phyloP scores from a whole-genome alignment of 2,797 vertebrate genomes.

The Chelon auratus region DNA sequence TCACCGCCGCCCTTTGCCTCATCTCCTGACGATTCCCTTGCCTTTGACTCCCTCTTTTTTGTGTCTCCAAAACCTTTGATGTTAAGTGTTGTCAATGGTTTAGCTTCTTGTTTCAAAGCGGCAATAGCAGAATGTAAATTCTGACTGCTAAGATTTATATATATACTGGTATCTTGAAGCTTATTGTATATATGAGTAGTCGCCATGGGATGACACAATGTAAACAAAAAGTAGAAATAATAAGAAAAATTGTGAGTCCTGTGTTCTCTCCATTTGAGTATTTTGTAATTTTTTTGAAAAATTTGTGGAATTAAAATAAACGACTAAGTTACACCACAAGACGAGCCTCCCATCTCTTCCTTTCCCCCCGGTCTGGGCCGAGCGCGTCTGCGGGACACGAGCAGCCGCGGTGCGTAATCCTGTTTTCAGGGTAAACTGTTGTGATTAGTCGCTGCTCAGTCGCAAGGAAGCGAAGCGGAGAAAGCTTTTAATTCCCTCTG shows the following conservation, averaged over 20 bases:
- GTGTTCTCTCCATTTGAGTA: conserved; percentile 99
- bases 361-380: background rate
- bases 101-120: conserved; percentile 95
- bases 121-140: conserved; percentile 96
- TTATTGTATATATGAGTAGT: conserved; percentile 99
- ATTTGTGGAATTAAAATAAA: conserved; percentile 99
- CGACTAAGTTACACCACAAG: conserved; percentile 98
- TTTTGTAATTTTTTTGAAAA: conserved; percentile 99
- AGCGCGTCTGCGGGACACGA: conserved; percentile 17
- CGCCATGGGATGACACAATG: conserved; percentile 99
- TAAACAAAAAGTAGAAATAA: conserved; percentile 99
- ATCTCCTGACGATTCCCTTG: conserved; percentile 61
- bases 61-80: conserved; percentile 93
- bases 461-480: background rate
- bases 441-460: conserved; percentile 27
- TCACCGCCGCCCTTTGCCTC: conserved; percentile 56
- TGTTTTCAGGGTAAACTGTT: conserved; percentile 50
- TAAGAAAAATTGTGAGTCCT: conserved; percentile 99
- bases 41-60: conserved; percentile 85
- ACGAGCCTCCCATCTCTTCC: conserved; percentile 35
- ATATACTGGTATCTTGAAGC: conserved; percentile 99
- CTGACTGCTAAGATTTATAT: conserved; percentile 98
- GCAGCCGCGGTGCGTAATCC: conserved; percentile 37
- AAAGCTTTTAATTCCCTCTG: conserved; percentile 26
- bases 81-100: conserved; percentile 97